A percentile compares a stretch with the other conserved stretches of the same genome.
These are phyloP conservation scores for Dermochelys coriacea DNA, from an alignment of 2,797 vertebrate species.

Conservation along the genomic window DNA sequence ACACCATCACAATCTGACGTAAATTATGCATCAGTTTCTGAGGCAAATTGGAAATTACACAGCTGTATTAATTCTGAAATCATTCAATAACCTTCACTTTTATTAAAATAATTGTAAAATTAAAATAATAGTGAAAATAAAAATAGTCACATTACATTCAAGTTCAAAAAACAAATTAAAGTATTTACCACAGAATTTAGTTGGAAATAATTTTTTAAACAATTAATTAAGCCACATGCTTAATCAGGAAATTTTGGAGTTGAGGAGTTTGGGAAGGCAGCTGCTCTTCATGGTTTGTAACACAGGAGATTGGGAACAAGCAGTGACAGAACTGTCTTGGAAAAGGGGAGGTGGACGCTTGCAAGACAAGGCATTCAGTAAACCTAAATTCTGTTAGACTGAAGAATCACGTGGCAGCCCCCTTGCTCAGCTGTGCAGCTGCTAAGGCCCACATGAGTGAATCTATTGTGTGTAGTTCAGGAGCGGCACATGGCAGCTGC, in stretches of 20 bases:
- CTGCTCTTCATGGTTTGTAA: background rate
- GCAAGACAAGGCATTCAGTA: rapidly evolving
- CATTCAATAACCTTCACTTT: conserved; percentile 39
- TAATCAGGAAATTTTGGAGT: background rate
- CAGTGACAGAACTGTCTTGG: background rate
- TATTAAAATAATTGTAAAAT: conserved; percentile 40
- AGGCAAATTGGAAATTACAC: conserved; percentile 39
- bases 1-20: conserved; percentile 61
- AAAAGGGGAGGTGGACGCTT: background rate
- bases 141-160: background rate
- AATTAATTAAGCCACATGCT: background rate
- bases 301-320: rapidly evolving
- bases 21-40: conserved; percentile 49
- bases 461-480: background rate
- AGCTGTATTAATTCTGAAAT: conserved; percentile 62
- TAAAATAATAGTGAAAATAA: conserved; percentile 32
- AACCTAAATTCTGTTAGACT: background rate
- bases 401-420: rapidly evolving
- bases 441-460: background rate
- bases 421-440: background rate
- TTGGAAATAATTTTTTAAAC: background rate
- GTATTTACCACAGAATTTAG: conserved; percentile 22
- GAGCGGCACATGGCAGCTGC: background rate
- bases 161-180: background rate
- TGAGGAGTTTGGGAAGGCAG: rapidly evolving